These are phyloP conservation scores for Cremastobaeus sp. DNA, from an alignment of 2,888 invertebrate genomes.

Conservation along the genomic window DNA sequence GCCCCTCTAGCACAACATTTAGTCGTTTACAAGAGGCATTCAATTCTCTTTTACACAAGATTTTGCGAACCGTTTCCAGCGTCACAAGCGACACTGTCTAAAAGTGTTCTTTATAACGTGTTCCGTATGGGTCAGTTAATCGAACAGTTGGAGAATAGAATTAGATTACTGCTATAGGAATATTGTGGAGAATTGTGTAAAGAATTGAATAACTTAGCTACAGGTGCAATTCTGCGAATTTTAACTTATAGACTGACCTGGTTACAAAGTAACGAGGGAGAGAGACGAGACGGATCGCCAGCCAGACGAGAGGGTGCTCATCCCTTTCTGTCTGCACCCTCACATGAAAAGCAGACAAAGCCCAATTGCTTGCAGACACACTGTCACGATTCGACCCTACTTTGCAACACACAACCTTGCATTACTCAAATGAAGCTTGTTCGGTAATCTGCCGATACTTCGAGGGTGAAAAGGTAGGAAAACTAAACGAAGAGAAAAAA, in stretches of 20 bases:
- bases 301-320: conserved; percentile 70
- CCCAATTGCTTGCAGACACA: conserved; percentile 67
- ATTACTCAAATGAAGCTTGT: conserved; percentile 59
- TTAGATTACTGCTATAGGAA: too few species aligned
- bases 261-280: conserved; percentile 63
- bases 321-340: conserved; percentile 75
- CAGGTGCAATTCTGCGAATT: conserved; percentile 67
- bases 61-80: too few species aligned
- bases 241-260: conserved; percentile 67
- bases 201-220: conserved; percentile 46
- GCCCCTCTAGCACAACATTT: too few species aligned
- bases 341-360: conserved; percentile 67
- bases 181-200: too few species aligned
- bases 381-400: conserved; percentile 64
- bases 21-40: too few species aligned
- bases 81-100: too few species aligned
- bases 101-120: too few species aligned
- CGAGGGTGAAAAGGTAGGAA: conserved; percentile 31
- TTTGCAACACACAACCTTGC: conserved; percentile 58
- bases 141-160: too few species aligned
- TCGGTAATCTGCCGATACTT: conserved; percentile 37
- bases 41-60: too few species aligned
- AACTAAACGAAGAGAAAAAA: conserved; percentile 20
- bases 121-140: too few species aligned
- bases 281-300: conserved; percentile 60